These are phyloP conservation scores for Meda fulgida DNA, from an alignment of 2,797 vertebrate species.

Conservation along the genomic window DNA sequence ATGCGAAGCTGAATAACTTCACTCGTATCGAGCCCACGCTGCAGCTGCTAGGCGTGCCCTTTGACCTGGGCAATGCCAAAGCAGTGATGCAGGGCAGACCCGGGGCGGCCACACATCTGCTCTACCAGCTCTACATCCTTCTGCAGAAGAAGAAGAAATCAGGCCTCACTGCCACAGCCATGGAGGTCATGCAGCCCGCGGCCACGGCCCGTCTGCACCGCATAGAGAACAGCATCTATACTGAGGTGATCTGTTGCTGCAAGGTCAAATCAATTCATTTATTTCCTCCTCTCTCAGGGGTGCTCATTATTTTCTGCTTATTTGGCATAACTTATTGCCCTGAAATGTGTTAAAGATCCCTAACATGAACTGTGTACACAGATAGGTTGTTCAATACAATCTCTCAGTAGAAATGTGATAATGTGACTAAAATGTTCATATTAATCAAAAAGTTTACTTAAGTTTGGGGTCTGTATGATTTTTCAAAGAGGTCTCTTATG, in stretches of 20 bases:
- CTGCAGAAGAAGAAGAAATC: constrained; percentile 86
- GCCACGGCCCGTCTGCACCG: constrained; percentile 70
- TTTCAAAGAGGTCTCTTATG: too few relatives aligned
- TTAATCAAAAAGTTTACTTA: background rate
- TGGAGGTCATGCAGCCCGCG: constrained; percentile 80
- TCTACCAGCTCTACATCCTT: constrained; percentile 87
- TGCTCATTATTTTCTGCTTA: background rate
- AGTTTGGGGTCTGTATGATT: background rate
- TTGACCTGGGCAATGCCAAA: constrained; percentile 81
- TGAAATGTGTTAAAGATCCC: background rate
- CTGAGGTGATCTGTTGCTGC: constrained; percentile 73
- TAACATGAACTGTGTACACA: background rate
- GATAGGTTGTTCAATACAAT: background rate
- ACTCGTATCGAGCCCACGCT: constrained; percentile 88
- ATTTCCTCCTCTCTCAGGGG: background rate
- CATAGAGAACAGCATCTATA: constrained; percentile 77
- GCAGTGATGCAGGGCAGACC: constrained; percentile 86
- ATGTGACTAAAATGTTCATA: too few relatives aligned
- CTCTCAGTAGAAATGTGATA: too few relatives aligned
- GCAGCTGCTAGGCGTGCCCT: constrained; percentile 84
- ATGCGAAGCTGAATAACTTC: constrained; percentile 89
- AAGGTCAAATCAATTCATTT: background rate
- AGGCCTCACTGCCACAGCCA: constrained; percentile 73
- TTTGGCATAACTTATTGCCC: background rate
- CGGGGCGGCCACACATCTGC: constrained; percentile 84